Base-by-base conservation (phyloP, 2,113 vertebrate species). In the Brachyhypopomus gauderio region DNA sequence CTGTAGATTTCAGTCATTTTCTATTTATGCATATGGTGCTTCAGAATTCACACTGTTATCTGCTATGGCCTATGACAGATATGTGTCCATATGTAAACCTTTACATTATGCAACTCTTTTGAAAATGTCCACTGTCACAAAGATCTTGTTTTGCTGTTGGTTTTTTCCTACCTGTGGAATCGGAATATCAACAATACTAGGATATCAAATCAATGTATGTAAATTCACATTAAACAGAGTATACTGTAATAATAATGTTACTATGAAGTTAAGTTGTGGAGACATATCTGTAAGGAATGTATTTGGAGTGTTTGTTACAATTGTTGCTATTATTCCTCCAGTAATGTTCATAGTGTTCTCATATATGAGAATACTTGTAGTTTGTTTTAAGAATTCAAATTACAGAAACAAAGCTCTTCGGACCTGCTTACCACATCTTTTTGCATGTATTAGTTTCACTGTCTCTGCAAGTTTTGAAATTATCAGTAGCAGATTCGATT, bases 11-110 rank as follows among this genome's bases (percentile, higher is more conserved):
- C 67, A 79, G 77, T 22, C 67, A 5, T 45, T 7, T 27, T 71
- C 41, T 30, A 30, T 60, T 71, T 59, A 79, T 12, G 11, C 11
- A 12, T 71, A 79, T 41, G 30, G 5, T 36, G 17, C n/a, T 3
- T 70, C 66, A 25, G 77, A 79, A 66, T 79, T 79, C 17, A 60
- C 66, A 0, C 55, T 79, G 34, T 45, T 79, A 58, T 59, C 66
- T 41, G 66, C n/a, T 5, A 79, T 79, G 77, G 77, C 77, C 22
- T 79, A 79, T 78, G 76, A 74, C 72, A 74, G 72, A 56, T 78
- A 78, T 36, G 63, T 78, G 11, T 78, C 76, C 30, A 79, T 79
- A 23, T 79, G 77, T 79, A 79, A 72, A 48, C 77, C 77, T 25
- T 48, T 79, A n/a, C 77, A 60, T n/a, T 79, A 79, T 69, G 3